Evolutionary conservation across 2,797 vertebrate species (phyloP).

Genomic region (Cercopithecus hamlyni): DNA sequence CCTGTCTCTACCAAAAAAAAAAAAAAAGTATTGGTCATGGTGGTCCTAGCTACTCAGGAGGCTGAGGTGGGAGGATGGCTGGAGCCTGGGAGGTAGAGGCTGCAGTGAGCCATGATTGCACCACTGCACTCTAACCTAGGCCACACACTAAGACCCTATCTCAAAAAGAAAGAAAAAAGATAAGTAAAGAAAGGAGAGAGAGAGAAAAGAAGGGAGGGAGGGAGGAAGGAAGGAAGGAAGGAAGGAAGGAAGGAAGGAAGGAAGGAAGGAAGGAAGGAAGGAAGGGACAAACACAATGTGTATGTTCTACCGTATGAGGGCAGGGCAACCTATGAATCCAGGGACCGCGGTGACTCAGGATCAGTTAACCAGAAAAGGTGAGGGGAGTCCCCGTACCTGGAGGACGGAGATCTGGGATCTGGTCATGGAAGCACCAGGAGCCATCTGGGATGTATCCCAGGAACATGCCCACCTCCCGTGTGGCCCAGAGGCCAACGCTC

Average conservation of each 20-base stretch:
- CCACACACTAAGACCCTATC: too few species aligned
- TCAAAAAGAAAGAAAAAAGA: too few species aligned
- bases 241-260: rapidly evolving
- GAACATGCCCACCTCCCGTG: rapidly evolving
- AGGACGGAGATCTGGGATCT: background rate
- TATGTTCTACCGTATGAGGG: background rate
- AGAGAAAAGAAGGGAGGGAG: too few species aligned
- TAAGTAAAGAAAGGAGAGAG: too few species aligned
- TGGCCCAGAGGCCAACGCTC: too few species aligned
- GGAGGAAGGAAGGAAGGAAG: too few species aligned
- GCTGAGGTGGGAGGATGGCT: too few species aligned
- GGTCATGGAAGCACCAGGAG: background rate
- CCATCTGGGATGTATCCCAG: background rate
- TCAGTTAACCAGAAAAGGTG: background rate
- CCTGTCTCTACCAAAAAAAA: background rate
- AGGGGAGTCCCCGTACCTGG: too few species aligned
- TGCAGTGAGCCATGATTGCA: background rate
- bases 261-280: too few species aligned
- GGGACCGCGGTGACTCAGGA: rapidly evolving
- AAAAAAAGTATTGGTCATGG: background rate
- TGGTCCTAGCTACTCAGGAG: background rate
- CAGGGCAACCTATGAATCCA: rapidly evolving
- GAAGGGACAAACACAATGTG: too few species aligned
- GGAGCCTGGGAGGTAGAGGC: too few species aligned
- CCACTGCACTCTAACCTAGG: background rate